Evolutionary conservation across 2,888 invertebrate species (phyloP), one percentile per base, ranked within the genome.

Genomic region (Pecten maximus): DNA sequence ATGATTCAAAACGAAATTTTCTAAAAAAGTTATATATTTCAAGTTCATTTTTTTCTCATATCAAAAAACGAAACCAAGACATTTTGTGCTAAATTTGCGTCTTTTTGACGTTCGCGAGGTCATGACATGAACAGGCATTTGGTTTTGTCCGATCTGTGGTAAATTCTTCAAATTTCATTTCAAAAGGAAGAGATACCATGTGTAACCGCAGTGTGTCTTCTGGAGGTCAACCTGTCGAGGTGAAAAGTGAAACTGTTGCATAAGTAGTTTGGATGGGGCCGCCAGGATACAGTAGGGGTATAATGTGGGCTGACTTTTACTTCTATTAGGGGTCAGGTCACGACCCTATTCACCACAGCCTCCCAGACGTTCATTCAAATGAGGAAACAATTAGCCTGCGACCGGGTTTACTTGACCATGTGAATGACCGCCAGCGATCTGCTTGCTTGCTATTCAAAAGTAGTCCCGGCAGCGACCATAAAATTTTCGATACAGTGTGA

Each of bases 341-440:
- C 35, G 74, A 35, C 74, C 74, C 35, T 74, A 15, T 1, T 74
- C 28, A 12, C 74, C 74, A 35, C 74, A 74, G 23, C 74, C 74
- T 54, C 74, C 74, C 35, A 74, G 74, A 74, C 74, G 35, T 74
- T 28, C 74, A 74, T 74, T 74, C 74, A 74, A 74, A 74, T 74
- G 74, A 74, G 74, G 74, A 74, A 74, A 74, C 74, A 74, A 74
- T 74, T 74, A 74, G 35, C 74, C 74, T 74, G 35, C 15, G 74
- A 35, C 74, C 74, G 23, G 74, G 74, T 74, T 35, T 74, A 35
- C 74, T 74, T 74, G 74, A 74, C 74, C 74, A 74, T 10, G 74
- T 74, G 74, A 74, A 74, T 74, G 74, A 74, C 74, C 74, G 74
- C 74, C 74, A 74, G 74, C 28, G 74, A 74, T 35, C 74, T 74